Evolutionary conservation across 92 coral and sea anemone genomes (phyloP).

Genomic region (Galaxea fascicularis): DNA sequence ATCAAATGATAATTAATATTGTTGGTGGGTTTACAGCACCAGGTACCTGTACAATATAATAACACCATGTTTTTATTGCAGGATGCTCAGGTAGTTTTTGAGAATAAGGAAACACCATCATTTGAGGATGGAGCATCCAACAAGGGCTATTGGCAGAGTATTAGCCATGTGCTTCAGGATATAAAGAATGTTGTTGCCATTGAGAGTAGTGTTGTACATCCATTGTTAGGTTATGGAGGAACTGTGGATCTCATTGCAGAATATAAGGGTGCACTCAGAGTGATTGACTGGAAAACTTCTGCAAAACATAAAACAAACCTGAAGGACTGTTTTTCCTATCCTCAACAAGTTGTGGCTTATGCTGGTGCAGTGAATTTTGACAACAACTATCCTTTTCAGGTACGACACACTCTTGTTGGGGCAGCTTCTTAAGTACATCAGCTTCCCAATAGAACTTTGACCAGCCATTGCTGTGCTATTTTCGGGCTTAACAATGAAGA

Average conservation of each 20-base stretch:
- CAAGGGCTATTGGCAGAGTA: constrained; percentile 83
- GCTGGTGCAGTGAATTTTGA: constrained; percentile 96
- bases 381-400: constrained; percentile 93
- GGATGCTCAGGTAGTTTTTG: constrained; percentile 63
- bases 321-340: constrained; percentile 91
- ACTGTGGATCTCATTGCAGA: constrained; percentile 87
- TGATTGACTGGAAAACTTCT: constrained; percentile 98
- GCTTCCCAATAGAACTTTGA: no score
- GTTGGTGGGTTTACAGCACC: no score
- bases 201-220: constrained; percentile 89
- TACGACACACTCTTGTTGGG: constrained; percentile 6
- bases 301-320: constrained; percentile 74
- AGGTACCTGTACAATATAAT: neutral
- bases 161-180: constrained; percentile 71
- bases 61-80: neutral
- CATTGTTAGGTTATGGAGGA: constrained; percentile 87
- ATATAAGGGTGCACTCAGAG: constrained; percentile 74
- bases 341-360: constrained; percentile 89
- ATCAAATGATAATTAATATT: no score
- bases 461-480: no score
- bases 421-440: no score
- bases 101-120: constrained; percentile 20
- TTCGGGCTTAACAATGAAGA: no score
- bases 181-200: constrained; percentile 82
- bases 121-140: constrained; percentile 23